Base-by-base conservation (phyloP, 2,113 vertebrate genomes). In the Connochaetes taurinus region DNA sequence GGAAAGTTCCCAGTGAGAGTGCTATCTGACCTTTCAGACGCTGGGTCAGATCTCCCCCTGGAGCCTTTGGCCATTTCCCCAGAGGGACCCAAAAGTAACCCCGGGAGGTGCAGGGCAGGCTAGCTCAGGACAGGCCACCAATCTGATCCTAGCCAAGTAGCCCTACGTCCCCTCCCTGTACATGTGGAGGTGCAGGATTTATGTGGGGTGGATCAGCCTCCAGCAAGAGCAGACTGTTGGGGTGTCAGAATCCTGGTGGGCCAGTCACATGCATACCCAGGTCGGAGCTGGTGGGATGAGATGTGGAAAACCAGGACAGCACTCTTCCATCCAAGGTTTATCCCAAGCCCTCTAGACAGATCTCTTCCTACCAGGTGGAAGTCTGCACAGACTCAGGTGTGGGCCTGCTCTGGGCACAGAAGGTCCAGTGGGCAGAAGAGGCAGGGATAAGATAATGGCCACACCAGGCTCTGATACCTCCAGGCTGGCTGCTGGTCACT, bases 311-410 rank as follows among this genome's bases (percentile, higher is more conserved):
- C 19, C n/a, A 36, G 17, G 9, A 19, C 67, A 71, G 10, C n/a
- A 21, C 8, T 21, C 9, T 36, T 71, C 19, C 19, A 5, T 36
- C 19, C n/a, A 21, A 71, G n/a, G n/a, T 67, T 21, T 21, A 23
- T 19, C 19, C 19, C 17, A 23, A 71, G n/a, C n/a, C 67, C 2
- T 71, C 19, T 40, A 23, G 67, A 10, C 9, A 36, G n/a, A 40
- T 36, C 17, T 36, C 19, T 71, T 71, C 64, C n/a, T 71, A 8
- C 67, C 7, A 0, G 8, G 67, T 40, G n/a, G 9, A 12, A 0
- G 0, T 36, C 16, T 67, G 19, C 1, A 0, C n/a, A 71, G 19
- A 71, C n/a, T 36, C 64, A 36, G n/a, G 19, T 40, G n/a, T 71
- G 67, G 17, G 8, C n/a, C 17, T 40, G 19, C 19, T 2, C 67